A percentile compares a stretch with the other conserved stretches of the same genome.
Conservation (phyloP, 2,113 vertebrate genomes). For the Myanophis thanlyinensis region DNA sequence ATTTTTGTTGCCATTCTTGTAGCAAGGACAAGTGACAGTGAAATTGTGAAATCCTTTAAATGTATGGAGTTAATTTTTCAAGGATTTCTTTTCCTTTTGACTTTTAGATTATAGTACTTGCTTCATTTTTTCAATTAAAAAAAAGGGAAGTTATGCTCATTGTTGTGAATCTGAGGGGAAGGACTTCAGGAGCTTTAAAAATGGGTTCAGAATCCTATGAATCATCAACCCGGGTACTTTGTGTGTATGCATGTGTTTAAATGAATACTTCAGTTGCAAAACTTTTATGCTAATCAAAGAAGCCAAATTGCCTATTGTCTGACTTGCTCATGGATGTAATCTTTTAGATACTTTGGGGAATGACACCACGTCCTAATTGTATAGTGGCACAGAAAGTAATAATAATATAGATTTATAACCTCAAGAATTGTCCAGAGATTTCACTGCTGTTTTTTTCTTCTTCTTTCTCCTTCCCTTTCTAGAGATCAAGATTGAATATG, state of each 20-base stretch:
- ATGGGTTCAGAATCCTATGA: neutral
- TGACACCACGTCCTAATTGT: neutral
- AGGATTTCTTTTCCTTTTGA: neutral
- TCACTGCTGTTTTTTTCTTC: neutral
- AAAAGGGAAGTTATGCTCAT: neutral
- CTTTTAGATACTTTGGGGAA: neutral
- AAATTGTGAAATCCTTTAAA: neutral
- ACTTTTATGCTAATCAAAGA: neutral
- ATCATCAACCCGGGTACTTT: neutral
- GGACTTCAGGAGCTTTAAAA: neutral
- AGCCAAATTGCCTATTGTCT: neutral
- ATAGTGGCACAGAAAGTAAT: neutral
- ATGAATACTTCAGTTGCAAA: neutral
- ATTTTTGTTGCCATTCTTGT: neutral
- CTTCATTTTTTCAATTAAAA: neutral
- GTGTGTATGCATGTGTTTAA: neutral
- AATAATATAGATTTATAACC: neutral
- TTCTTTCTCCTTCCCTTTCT: slow-evolving; percentile 34
- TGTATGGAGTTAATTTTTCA: neutral
- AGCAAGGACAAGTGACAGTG: neutral
- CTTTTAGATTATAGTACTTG: neutral
- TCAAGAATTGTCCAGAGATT: neutral
- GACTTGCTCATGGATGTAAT: neutral
- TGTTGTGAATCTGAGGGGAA: neutral
- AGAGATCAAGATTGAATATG: slow-evolving; percentile 92